Base-by-base conservation (phyloP, 2,888 invertebrate genomes). In the Chaetogeoica ovagalla region DNA sequence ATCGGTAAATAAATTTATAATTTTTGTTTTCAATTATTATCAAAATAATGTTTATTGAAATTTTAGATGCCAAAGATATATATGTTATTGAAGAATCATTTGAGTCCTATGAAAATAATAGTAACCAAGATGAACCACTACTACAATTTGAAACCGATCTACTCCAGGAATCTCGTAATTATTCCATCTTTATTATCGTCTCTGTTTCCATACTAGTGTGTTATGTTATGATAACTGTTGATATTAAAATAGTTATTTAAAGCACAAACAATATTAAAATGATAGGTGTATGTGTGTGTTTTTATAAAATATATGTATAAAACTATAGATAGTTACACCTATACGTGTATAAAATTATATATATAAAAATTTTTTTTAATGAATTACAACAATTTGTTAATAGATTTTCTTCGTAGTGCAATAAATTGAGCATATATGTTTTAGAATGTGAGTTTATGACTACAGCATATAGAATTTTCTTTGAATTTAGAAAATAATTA, bases 131-230 rank as follows among this genome's bases (percentile, higher is more conserved):
- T 62, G 70, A 63, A 59, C 13, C 75, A 4, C 8, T 43, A 4
- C 8, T 43, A n/a, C 57, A 59, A 43, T 11, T 66, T 19, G 66
- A 75, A 43, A 23, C 21, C 13, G 57, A 59, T 43, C 7, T 55
- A n/a, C 30, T 69, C 13, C 63, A 60, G 39, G 77, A 63, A 21
- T 62, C 77, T 63, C 63, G 77, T 79, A 79, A 79, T 52, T 39
- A 19, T 74, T 39, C 4, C 39, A 55, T 66, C 43, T 43, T 19
- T n/a, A 73, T 63, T 30, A 69, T 43, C 9, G 9, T 15, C 7
- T 52, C 15, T 17, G 9, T 63, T 63, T 63, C 15, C 15, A 37
- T 37, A 5, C 30, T 30, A 63, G 6, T 62, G 15, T 15, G 37
- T 63, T 17, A 6, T 37, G 6, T 37, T 48, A 13, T 13, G 48